These are phyloP conservation scores for Scaptomyza parva DNA, from an alignment of 2,888 invertebrate species.

Conservation along the genomic window DNA sequence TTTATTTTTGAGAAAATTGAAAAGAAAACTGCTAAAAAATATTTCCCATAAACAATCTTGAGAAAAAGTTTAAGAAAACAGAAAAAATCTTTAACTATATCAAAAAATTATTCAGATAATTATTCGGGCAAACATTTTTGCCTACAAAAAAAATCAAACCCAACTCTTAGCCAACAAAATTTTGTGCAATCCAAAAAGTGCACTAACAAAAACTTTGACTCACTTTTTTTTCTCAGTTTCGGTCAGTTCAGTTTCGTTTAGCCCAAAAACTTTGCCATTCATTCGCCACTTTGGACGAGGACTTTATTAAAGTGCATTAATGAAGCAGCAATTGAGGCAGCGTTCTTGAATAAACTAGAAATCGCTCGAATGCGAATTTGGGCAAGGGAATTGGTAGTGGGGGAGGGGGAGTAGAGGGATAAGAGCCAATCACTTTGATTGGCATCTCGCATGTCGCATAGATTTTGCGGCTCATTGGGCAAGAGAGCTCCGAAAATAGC, in stretches of 20 bases:
- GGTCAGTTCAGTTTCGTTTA: conserved; percentile 7
- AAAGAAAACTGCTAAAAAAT: background rate
- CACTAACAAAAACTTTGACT: conserved; percentile 31
- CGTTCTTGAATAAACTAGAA: background rate
- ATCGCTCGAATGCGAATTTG: too few species aligned
- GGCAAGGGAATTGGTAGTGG: too few species aligned
- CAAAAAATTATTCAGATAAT: background rate
- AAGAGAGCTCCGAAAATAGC: conserved; percentile 14
- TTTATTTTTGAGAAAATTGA: too few species aligned
- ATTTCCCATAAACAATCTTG: background rate
- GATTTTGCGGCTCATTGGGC: conserved; percentile 71
- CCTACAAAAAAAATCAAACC: background rate
- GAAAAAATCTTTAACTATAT: background rate
- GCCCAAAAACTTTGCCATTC: conserved; percentile 47
- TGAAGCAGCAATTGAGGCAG: conserved; percentile 31
- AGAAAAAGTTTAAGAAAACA: too few species aligned
- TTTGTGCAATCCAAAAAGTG: conserved; percentile 11
- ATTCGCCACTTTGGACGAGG: conserved; percentile 42
- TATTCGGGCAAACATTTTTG: background rate
- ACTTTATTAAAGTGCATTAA: conserved; percentile 71
- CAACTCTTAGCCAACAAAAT: conserved; percentile 3
- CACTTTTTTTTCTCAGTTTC: conserved; percentile 14
- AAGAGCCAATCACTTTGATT: conserved; percentile 68
- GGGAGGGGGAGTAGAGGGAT: background rate
- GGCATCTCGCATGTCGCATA: conserved; percentile 76